Base-by-base conservation (phyloP, 2,888 invertebrate species). In the Athetis lepigone region DNA sequence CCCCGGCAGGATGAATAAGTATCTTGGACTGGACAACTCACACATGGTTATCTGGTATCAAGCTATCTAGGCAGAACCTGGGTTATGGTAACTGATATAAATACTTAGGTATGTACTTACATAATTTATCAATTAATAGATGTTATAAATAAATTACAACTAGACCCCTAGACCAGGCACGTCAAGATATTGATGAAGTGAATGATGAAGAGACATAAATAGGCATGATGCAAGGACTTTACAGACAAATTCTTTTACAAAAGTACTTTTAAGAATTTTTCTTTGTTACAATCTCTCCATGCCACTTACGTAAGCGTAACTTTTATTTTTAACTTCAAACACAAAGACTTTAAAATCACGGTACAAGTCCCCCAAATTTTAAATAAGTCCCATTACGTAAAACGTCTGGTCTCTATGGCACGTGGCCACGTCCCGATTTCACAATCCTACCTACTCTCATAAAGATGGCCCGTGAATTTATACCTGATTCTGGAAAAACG, bases 341-440 rank as follows among this genome's bases (percentile, higher is more conserved):
- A 71, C 72, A 72, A 72, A 77, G 16, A 55, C 9, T 45, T 37
- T n/a, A n/a, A 23, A 49, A 54, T 39, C 21, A 60, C 55, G 27
- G 45, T 36, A 64, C 55, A 37, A 51, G 23, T 64, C 57, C 50
- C 43, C 64, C 55, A 40, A 61, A 61, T 59, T 71, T 76, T 61
- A 67, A 81, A 79, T 81, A 56, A 50, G 54, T 23, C n/a, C 43
- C 74, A 64, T 82, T 80, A 82, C 84, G 85, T 68, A 79, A 84
- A 75, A 21, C 73, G 83, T 85, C 85, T 85, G 84, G 79, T 61
- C 50, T 74, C 29, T 75, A 73, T 47, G 51, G 50, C 89, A 88
- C 85, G 85, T 89, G 88, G 82, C 84, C 76, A 63, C 67, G 77
- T 51, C 71, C 80, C 39, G 64, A 78, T 85, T 85, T 86, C 85